Evolutionary conservation across 2,113 vertebrate species (phyloP).

Genomic region (Oncorhynchus gorbuscha): DNA sequence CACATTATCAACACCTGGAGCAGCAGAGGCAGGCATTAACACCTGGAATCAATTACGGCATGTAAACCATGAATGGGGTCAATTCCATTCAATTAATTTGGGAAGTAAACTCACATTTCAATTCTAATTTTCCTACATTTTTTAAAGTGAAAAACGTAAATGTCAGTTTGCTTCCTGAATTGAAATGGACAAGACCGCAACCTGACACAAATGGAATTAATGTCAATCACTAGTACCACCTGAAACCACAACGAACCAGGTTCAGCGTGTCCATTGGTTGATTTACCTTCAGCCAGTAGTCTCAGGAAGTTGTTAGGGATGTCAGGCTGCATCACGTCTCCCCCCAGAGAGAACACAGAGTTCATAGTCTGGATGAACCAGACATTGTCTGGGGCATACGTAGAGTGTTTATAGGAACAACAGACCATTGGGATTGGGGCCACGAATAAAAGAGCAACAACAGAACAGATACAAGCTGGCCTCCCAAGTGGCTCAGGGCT

Average conservation of each 20-base stretch:
- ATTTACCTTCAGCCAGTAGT: conserved; percentile 46
- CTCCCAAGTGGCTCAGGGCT: no score
- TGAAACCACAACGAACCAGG: background rate
- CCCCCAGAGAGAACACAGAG: conserved; percentile 87
- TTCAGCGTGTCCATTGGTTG: background rate
- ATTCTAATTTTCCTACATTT: no score
- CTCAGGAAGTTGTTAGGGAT: conserved; percentile 90
- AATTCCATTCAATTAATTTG: no score
- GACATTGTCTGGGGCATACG: conserved; percentile 88
- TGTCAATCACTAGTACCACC: no score
- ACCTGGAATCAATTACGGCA: background rate
- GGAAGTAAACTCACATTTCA: no score
- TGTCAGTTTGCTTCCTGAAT: no score
- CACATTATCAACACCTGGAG: conserved; percentile 79
- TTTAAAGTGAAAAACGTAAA: no score
- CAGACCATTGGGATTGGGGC: background rate
- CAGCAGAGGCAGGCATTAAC: background rate
- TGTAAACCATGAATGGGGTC: no score
- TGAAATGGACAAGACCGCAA: no score
- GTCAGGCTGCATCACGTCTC: conserved; percentile 87
- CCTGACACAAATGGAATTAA: no score
- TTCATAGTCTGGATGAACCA: conserved; percentile 99
- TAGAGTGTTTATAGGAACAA: conserved; percentile 78
- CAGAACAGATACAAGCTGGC: no score
- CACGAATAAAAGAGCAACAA: background rate